Evolutionary conservation across 2,888 invertebrate genomes (phyloP), one percentile per base, ranked within the genome.

Genomic region (Anthophora plumipes): DNA sequence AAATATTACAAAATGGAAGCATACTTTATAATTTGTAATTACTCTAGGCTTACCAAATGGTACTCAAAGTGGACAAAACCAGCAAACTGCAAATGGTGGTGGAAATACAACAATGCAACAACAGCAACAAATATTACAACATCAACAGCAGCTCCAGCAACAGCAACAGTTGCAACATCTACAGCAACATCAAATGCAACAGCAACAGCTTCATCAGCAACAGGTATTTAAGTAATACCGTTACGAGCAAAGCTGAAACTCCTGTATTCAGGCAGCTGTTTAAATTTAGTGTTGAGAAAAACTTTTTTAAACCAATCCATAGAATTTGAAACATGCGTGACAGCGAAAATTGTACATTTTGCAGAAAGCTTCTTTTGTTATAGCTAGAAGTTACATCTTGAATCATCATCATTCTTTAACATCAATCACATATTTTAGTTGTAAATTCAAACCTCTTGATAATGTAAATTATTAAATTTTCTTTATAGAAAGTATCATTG

Each of bases 141-240:
- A 88, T 48, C 91, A 90, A 41, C 91, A 91, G 20, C 91, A 91
- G 54, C 86, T 86, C 50, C 88, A 87, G 54, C 91, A 92, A 57
- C 94, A 95, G 85, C 95, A 95, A 87, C 95, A 95, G 89, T 94
- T 94, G 66, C 95, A 95, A 77, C 92, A 94, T 86, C 94, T 95
- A 90, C 96, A 94, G 88, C 92, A 92, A 48, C 94, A 93, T 77
- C 93, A 93, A 85, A 90, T 92, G 88, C 94, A 96, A 86, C 94
- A 96, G 77, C 94, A 94, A 86, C 92, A 93, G 75, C 94, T 94
- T 74, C 91, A 95, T 90, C 96, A 96, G 86, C 95, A 95, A 92
- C 96, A 94, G 91, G 92, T 93, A 93, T 92, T 92, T 92, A 91
- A 92, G 90, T 91, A 90, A 91, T 80, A 70, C 85, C 81, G 78